phyloP scores from a whole-genome alignment of 2,888 invertebrate species.

The Chrysodeixis includens region DNA sequence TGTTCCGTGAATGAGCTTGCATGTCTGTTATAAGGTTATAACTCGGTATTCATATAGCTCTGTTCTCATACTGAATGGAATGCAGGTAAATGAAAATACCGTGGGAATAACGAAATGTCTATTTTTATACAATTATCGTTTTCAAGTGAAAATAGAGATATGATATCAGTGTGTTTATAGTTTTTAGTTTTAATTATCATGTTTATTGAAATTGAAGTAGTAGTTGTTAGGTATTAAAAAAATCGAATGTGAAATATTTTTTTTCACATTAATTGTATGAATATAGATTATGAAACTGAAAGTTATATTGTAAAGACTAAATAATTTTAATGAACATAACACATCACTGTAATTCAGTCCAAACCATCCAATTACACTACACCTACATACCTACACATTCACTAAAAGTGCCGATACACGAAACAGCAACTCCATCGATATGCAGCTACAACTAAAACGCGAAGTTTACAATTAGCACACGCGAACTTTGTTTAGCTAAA shows the following conservation, averaged over 20 bases:
- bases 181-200: too few relatives aligned
- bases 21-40: slow-evolving; percentile 5
- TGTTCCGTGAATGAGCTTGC: slow-evolving; percentile 1
- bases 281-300: too few relatives aligned
- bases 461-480: slow-evolving; percentile 58
- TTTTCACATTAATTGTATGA: too few relatives aligned
- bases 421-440: slow-evolving; percentile 60
- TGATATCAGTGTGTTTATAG: too few relatives aligned
- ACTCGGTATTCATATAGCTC: slow-evolving; percentile 2
- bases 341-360: too few relatives aligned
- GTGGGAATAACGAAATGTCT: not conserved
- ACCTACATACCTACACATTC: slow-evolving; percentile 40
- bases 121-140: slow-evolving; percentile 1
- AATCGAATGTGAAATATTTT: too few relatives aligned
- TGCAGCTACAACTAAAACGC: slow-evolving; percentile 50
- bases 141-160: not conserved
- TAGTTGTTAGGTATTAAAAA: too few relatives aligned
- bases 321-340: too few relatives aligned
- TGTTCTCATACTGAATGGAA: not conserved
- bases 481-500: slow-evolving; percentile 42
- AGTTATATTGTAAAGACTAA: too few relatives aligned
- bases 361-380: too few relatives aligned
- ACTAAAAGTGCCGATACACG: slow-evolving; percentile 50
- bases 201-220: too few relatives aligned
- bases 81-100: not conserved